Conservation (phyloP, 2,888 invertebrate species). For the Macrosiphum euphorbiae region DNA sequence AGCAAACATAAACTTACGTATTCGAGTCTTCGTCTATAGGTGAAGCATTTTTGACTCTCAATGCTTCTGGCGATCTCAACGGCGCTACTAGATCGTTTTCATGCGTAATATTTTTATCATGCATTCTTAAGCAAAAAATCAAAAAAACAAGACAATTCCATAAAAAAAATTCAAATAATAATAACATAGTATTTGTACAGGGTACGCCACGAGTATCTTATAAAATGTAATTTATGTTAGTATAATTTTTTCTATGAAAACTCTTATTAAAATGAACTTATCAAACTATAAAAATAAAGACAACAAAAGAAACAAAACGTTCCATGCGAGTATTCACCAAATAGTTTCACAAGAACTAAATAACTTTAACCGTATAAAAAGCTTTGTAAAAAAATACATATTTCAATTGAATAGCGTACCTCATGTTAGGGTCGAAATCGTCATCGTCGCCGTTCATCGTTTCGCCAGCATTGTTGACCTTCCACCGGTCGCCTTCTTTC, state of each 20-base stretch:
- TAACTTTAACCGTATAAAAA: slow-evolving; percentile 21
- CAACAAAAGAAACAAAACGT: neutral
- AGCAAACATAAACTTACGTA: slow-evolving; percentile 49
- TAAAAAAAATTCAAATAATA: slow-evolving; percentile 18
- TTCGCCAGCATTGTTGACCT: slow-evolving; percentile 70
- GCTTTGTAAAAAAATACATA: slow-evolving; percentile 5
- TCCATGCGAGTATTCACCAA: slow-evolving; percentile 28
- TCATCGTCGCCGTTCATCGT: slow-evolving; percentile 67
- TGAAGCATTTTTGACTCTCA: slow-evolving; percentile 19
- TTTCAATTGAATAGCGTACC: slow-evolving; percentile 40
- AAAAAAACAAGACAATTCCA: slow-evolving; percentile 53
- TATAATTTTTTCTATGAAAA: neutral
- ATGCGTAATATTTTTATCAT: slow-evolving; percentile 63
- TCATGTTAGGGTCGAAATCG: slow-evolving; percentile 65
- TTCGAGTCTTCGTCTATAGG: slow-evolving; percentile 8
- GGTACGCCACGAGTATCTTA: neutral
- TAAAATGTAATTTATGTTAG: neutral
- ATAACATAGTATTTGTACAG: neutral
- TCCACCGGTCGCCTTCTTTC: slow-evolving; percentile 70
- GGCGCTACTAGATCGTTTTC: slow-evolving; percentile 57
- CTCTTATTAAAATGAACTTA: neutral
- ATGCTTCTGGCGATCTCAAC: slow-evolving; percentile 28
- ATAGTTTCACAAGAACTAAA: slow-evolving; percentile 21
- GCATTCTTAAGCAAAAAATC: slow-evolving; percentile 60
- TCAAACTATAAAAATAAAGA: neutral